phyloP scores from a whole-genome alignment of 1,140 invertebrate species.

The Drosophila lacteicornis region DNA sequence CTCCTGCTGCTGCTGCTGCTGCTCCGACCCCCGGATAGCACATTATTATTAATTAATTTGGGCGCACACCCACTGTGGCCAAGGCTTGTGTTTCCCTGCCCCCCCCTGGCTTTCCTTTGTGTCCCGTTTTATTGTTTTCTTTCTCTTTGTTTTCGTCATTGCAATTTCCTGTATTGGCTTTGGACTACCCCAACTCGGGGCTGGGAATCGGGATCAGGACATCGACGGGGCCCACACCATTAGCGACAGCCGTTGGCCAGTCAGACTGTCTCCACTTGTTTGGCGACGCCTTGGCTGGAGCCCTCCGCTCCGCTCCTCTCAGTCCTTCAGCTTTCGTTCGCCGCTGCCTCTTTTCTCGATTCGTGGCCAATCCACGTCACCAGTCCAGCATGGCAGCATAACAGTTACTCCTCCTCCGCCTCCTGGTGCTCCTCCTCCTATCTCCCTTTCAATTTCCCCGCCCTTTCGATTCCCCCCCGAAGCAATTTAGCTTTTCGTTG shows the following conservation, averaged over 20 bases:
- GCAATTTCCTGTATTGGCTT: conserved; percentile 56
- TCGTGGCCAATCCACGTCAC: conserved; percentile 39
- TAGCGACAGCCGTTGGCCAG: conserved; percentile 75
- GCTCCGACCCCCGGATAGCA: conserved; percentile 29
- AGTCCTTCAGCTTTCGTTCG: background rate
- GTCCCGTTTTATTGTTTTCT: conserved; percentile 35
- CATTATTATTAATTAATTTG: conserved; percentile 83
- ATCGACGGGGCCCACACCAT: conserved; percentile 27
- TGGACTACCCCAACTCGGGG: conserved; percentile 47
- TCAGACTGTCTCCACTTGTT: conserved; percentile 70
- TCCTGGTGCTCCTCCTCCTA: conserved; percentile 8
- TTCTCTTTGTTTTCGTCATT: conserved; percentile 37
- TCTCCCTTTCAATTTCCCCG: conserved; percentile 8
- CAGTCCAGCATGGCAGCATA: conserved; percentile 46
- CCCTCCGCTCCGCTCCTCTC: conserved; percentile 26
- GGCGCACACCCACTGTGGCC: conserved; percentile 44
- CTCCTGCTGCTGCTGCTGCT: background rate
- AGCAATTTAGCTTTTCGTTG: conserved; percentile 32
- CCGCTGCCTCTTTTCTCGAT: conserved; percentile 5
- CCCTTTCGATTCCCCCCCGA: conserved; percentile 5
- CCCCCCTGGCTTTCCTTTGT: conserved; percentile 2
- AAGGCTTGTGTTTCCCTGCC: conserved; percentile 15
- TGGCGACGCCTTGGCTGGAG: conserved; percentile 47
- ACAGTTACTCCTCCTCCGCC: conserved; percentile 16
- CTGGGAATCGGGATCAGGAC: conserved; percentile 4